Evolutionary conservation across 2,113 vertebrate species (phyloP), one percentile per base, ranked within the genome.

Genomic region (Motacilla tschutschensis): DNA sequence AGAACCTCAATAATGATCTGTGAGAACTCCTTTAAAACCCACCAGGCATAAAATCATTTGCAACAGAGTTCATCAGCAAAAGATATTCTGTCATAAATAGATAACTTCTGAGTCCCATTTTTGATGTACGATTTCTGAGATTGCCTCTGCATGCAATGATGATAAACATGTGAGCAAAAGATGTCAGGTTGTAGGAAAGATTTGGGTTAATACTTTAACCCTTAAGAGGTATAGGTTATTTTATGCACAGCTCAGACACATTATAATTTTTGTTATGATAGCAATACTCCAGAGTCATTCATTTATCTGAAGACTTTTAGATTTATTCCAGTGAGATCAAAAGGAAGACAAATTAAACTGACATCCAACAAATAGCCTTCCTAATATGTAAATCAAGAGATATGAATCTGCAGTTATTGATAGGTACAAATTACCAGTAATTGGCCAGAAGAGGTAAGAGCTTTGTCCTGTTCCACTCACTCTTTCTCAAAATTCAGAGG

Each of bases 1-100:
- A 71, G 67, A 88, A 80, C 53, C 79, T 80, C 85, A 85, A 4
- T 77, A 89, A 87, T 36, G n/a, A 72, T 88, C 53, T 83, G 35
- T 75, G 38, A 89, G 82, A 91, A 87, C 46, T 72, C 64, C 41
- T 86, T 83, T 88, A 85, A 89, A 93, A 84, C 22, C 13, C 31
- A 85, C 64, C 26, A 75, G 70, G 79, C 70, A 91, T 85, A 94
- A 92, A 91, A 90, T 74, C 4, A 91, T 91, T 85, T 89, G 73
- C 81, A 88, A 51, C 41, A 75, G 44, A 67, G 40, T 64, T 83
- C 9, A 13, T 90, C 69, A 83, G 79, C 41, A 73, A 71, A 82
- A 84, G 59, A 25, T 66, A 65, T 70, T 93, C 57, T 74, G 40
- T 47, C 85, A 87, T 70, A 93, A 79, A 81, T 38, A 89, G 70